These are phyloP conservation scores for Vollenhovia emeryi DNA, from an alignment of 1,140 invertebrate genomes.

Conservation along the genomic window DNA sequence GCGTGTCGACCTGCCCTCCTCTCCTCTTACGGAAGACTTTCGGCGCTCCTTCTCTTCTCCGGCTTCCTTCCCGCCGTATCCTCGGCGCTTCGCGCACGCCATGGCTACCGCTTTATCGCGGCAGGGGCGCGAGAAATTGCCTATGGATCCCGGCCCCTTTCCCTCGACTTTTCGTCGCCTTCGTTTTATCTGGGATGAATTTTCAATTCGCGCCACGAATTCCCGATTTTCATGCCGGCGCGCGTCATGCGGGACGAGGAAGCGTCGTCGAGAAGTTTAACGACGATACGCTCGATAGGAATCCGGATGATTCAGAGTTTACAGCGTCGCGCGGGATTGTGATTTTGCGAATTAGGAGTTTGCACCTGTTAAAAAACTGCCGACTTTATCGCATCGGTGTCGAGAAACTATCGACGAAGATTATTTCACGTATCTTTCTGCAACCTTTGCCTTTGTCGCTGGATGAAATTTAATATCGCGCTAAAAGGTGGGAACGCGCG, in stretches of 20 bases:
- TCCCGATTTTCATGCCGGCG: slow-evolving; percentile 56
- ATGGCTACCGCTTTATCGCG: slow-evolving; percentile 69
- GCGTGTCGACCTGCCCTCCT: slow-evolving; percentile 8
- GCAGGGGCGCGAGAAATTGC: slow-evolving; percentile 67
- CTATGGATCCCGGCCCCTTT: slow-evolving; percentile 56
- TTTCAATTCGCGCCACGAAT: slow-evolving; percentile 68
- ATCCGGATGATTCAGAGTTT: neutral
- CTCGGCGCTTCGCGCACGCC: slow-evolving; percentile 26
- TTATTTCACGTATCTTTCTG: neutral
- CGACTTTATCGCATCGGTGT: neutral
- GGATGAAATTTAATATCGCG: neutral
- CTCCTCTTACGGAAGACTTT: slow-evolving; percentile 35
- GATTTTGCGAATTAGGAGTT: neutral
- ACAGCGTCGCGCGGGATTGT: too few species aligned
- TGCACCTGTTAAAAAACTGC: neutral
- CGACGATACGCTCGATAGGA: neutral
- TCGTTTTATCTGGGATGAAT: slow-evolving; percentile 68
- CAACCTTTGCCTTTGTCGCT: neutral
- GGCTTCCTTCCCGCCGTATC: slow-evolving; percentile 40
- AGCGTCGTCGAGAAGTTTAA: neutral
- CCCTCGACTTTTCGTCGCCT: neutral
- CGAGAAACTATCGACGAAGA: neutral
- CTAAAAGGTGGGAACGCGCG: neutral
- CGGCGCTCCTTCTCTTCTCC: slow-evolving; percentile 5
- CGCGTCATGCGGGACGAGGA: neutral